These are phyloP conservation scores for Urechis unicinctus DNA, from an alignment of 2,888 invertebrate genomes.

Conservation along the genomic window DNA sequence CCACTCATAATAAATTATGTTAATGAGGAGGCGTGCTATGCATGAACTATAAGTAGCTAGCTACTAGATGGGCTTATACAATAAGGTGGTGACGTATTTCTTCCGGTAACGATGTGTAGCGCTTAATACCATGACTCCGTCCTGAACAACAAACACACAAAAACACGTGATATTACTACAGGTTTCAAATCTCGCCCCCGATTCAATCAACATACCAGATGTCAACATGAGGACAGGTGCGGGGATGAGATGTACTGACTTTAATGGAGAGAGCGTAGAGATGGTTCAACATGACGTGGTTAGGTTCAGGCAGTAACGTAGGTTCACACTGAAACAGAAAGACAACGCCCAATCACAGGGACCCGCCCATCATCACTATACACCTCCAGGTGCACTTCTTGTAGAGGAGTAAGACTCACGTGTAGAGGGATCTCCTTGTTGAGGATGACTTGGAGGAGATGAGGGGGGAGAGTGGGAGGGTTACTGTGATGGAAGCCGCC, in stretches of 20 bases:
- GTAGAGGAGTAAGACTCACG: constrained; percentile 35
- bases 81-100: constrained; percentile 97
- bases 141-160: constrained; percentile 51
- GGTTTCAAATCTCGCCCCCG: too few species aligned
- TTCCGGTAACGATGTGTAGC: constrained; percentile 97
- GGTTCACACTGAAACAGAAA: constrained; percentile 81
- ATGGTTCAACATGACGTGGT: constrained; percentile 99
- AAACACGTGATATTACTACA: too few species aligned
- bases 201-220: too few species aligned
- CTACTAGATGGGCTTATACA: constrained; percentile 87
- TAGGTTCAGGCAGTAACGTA: constrained; percentile 96
- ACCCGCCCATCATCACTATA: neutral
- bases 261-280: constrained; percentile 98
- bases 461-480: constrained; percentile 95
- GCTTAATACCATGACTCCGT: constrained; percentile 98
- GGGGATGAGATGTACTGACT: too few species aligned
- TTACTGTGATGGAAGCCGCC: constrained; percentile 78
- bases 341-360: neutral
- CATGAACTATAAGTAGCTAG: neutral
- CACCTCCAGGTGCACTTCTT: too few species aligned
- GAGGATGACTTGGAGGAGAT: constrained; percentile 94
- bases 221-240: too few species aligned
- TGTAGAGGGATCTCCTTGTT: constrained; percentile 88
- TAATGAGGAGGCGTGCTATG: neutral
- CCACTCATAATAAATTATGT: too few species aligned